A percentile compares a stretch with the other conserved stretches of the same genome.
These are phyloP conservation scores for Troides helena DNA, from an alignment of 2,888 invertebrate genomes.

Conservation along the genomic window DNA sequence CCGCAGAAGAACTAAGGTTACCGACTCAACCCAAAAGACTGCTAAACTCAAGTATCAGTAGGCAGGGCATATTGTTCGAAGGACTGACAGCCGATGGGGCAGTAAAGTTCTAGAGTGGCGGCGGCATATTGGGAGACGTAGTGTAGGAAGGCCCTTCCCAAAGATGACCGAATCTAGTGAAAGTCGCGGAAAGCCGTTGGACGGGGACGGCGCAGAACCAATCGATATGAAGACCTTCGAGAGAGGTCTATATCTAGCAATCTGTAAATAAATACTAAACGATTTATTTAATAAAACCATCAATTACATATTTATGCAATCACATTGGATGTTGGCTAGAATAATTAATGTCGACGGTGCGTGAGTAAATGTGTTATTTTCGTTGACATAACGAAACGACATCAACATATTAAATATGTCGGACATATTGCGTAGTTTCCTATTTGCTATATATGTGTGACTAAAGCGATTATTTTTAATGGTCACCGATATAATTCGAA, in stretches of 20 bases:
- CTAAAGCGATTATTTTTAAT: background rate
- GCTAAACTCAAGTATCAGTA: no score
- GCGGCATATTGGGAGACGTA: no score
- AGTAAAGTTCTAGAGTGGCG: no score
- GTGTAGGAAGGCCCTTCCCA: no score
- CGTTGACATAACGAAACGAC: slow-evolving; percentile 18
- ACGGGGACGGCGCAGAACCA: no score
- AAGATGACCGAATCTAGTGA: no score
- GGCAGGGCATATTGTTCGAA: no score
- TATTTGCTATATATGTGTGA: background rate
- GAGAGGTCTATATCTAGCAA: background rate
- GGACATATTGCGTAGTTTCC: slow-evolving; percentile 11
- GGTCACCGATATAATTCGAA: background rate
- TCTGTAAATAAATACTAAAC: background rate
- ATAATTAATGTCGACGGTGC: slow-evolving; percentile 19
- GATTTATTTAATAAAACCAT: background rate
- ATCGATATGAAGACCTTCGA: no score
- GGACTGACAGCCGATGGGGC: no score
- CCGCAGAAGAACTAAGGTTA: no score
- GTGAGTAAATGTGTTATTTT: slow-evolving; percentile 23
- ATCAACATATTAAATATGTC: slow-evolving; percentile 9
- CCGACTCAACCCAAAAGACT: no score
- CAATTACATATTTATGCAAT: background rate
- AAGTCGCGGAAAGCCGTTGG: no score
- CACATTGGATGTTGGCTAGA: slow-evolving; percentile 12